A percentile compares a stretch with the other conserved stretches of the same genome.
These are phyloP conservation scores for Ciconia maguari DNA, from an alignment of 2,113 vertebrate genomes.

Conservation along the genomic window DNA sequence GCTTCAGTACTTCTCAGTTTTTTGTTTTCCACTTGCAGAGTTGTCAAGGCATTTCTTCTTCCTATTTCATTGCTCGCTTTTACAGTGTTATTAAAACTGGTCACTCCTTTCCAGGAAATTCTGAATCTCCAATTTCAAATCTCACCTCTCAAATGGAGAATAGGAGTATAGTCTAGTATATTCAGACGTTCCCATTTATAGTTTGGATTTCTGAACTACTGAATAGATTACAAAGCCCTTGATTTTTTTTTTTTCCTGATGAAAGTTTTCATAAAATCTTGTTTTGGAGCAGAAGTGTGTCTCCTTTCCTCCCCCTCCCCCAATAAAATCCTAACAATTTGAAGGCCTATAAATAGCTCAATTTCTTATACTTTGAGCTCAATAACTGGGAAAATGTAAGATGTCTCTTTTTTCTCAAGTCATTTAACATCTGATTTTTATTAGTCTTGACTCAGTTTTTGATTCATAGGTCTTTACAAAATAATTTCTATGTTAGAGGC, in stretches of 20 bases:
- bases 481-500: neutral
- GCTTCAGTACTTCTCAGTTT: neutral
- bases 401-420: neutral
- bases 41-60: constrained; percentile 7
- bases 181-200: neutral
- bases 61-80: constrained; percentile 6
- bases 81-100: neutral
- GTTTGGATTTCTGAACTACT: neutral
- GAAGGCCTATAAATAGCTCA: neutral
- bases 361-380: neutral
- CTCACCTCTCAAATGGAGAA: neutral
- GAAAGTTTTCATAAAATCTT: neutral
- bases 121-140: neutral
- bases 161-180: neutral
- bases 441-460: neutral
- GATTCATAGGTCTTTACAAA: neutral
- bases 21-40: constrained; percentile 28
- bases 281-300: neutral
- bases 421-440: neutral
- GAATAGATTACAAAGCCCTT: neutral
- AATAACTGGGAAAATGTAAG: neutral
- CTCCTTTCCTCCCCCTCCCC: neutral
- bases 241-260: neutral
- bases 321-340: neutral
- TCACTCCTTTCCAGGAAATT: constrained; percentile 33